phyloP scores from a whole-genome alignment of 2,797 vertebrate genomes.

The Acrossocheilus wenchowensis region DNA sequence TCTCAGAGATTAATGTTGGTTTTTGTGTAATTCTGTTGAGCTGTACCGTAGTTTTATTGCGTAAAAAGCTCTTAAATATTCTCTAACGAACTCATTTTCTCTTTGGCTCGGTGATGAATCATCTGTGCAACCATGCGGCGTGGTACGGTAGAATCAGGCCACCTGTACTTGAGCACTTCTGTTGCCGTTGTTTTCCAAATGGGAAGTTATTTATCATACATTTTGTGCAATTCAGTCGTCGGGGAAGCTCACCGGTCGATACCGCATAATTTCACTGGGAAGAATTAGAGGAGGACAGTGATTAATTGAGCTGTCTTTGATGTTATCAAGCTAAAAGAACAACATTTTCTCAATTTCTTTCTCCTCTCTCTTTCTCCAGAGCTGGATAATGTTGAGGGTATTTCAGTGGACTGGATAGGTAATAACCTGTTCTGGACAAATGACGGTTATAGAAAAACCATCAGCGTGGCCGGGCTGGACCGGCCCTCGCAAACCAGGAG shows the following conservation, averaged over 20 bases:
- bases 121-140: constrained; percentile 24
- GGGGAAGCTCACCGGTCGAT: constrained; percentile 48
- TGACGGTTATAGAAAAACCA: constrained; percentile 84
- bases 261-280: constrained; percentile 42
- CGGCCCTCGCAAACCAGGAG: constrained; percentile 84
- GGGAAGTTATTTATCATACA: constrained; percentile 47
- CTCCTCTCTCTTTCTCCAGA: constrained; percentile 67
- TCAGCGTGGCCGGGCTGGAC: constrained; percentile 84
- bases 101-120: constrained; percentile 26
- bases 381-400: constrained; percentile 88
- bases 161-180: constrained; percentile 32
- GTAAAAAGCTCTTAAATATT: constrained; percentile 13
- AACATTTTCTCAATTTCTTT: constrained; percentile 43
- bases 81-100: not conserved
- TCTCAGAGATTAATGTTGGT: not conserved
- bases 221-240: constrained; percentile 25
- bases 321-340: constrained; percentile 37
- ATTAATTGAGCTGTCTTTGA: constrained; percentile 58
- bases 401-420: constrained; percentile 89
- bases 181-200: constrained; percentile 35
- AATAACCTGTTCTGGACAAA: constrained; percentile 90
- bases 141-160: constrained; percentile 16
- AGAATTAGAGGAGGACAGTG: constrained; percentile 52
- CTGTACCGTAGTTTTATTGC: not conserved
- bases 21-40: not conserved